Percentiles rank a stretch among this genome's conserved stretches.
These are phyloP conservation scores for Nematopogon swammerdamellus DNA, from an alignment of 2,888 invertebrate genomes.

Conservation along the genomic window DNA sequence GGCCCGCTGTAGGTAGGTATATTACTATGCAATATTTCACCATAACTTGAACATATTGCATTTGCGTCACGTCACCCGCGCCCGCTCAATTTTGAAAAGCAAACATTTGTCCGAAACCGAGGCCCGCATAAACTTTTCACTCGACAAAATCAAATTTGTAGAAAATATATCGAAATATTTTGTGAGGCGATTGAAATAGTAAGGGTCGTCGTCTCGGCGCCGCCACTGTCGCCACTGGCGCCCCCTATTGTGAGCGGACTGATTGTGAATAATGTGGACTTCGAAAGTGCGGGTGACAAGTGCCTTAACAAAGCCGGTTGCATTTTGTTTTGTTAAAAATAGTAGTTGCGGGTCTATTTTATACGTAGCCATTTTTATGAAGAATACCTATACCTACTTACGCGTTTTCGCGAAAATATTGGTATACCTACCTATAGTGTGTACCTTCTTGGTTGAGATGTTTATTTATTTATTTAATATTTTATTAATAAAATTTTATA, in stretches of 20 bases:
- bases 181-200: slow-evolving; percentile 28
- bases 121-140: slow-evolving; percentile 16
- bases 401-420: no score
- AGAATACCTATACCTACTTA: no score
- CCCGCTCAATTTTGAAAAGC: slow-evolving; percentile 49
- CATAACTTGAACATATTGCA: slow-evolving; percentile 26
- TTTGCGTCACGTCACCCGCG: slow-evolving; percentile 44
- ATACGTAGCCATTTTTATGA: no score
- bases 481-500: no score
- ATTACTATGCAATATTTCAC: slow-evolving; percentile 24
- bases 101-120: slow-evolving; percentile 44
- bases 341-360: no score
- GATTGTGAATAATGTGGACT: neutral
- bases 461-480: no score
- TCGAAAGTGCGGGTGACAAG: slow-evolving; percentile 29
- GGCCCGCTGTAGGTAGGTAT: no score
- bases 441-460: no score
- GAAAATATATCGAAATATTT: slow-evolving; percentile 46
- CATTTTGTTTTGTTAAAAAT: no score
- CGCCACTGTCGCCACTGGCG: slow-evolving; percentile 22
- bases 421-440: no score
- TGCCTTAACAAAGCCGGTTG: slow-evolving; percentile 16
- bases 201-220: no score
- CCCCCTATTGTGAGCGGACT: slow-evolving; percentile 19
- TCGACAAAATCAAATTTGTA: slow-evolving; percentile 43